phyloP scores from a whole-genome alignment of 1,140 invertebrate species.

The Apocrypta bakeri region DNA sequence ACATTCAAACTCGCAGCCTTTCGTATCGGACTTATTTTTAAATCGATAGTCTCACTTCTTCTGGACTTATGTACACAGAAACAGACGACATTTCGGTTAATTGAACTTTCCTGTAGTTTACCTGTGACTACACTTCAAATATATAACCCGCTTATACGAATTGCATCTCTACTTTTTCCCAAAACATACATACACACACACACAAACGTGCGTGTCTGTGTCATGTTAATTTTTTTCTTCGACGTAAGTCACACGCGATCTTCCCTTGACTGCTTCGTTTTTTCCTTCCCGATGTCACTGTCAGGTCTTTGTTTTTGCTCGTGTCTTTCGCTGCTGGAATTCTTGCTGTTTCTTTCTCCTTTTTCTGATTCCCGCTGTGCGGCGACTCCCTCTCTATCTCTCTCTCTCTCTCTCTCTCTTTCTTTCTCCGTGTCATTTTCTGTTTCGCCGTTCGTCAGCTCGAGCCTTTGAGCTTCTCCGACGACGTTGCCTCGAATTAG shows the following conservation, averaged over 20 bases:
- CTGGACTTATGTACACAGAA: neutral
- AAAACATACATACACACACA: conserved; percentile 41
- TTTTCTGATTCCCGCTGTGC: conserved; percentile 22
- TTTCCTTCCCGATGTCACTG: conserved; percentile 17
- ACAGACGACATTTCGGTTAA: neutral
- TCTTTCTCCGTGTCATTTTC: conserved; percentile 13
- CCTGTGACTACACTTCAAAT: too few species aligned
- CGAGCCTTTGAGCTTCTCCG: conserved; percentile 53
- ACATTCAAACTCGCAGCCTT: neutral
- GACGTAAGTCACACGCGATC: neutral
- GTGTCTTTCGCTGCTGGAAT: neutral
- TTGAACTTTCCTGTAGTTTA: neutral
- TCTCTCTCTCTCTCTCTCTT: neutral
- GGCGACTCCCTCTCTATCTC: neutral
- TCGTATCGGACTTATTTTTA: too few species aligned
- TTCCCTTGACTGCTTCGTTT: neutral
- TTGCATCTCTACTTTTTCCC: conserved; percentile 30
- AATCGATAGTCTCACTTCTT: too few species aligned
- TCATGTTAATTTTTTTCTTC: conserved; percentile 22
- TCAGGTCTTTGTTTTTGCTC: conserved; percentile 20
- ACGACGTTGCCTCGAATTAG: conserved; percentile 36
- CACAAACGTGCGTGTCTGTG: neutral
- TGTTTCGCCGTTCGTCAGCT: conserved; percentile 34
- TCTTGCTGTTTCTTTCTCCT: neutral
- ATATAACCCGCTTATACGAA: neutral